Evolutionary conservation across 1,140 invertebrate genomes (phyloP).

Genomic region (Drosophila erecta): DNA sequence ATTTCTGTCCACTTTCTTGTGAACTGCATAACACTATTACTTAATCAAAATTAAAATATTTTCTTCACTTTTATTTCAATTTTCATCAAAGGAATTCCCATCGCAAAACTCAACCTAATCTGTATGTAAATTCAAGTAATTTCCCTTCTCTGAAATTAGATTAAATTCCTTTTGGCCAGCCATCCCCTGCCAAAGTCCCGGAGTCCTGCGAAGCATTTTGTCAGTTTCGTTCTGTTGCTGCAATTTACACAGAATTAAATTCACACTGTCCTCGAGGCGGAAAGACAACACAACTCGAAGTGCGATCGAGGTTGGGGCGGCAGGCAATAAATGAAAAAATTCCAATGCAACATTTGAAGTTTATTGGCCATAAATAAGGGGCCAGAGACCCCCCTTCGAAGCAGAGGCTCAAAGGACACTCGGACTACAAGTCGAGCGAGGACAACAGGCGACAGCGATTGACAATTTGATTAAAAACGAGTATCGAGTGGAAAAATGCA

Average conservation of each 20-base stretch:
- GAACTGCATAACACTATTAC: too few relatives aligned
- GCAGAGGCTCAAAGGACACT: conserved; percentile 41
- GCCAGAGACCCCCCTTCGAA: conserved; percentile 13
- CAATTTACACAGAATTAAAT: conserved; percentile 83
- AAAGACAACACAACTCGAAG: conserved; percentile 5
- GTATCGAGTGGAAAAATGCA: conserved; percentile 53
- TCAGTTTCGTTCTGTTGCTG: conserved; percentile 46
- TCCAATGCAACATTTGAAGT: conserved; percentile 80
- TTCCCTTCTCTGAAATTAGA: conserved; percentile 44
- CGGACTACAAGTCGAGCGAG: conserved; percentile 37
- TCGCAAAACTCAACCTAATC: conserved; percentile 29
- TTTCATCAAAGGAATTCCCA: conserved; percentile 30
- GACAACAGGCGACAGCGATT: conserved; percentile 68
- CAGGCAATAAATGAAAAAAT: conserved; percentile 78
- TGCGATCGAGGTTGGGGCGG: neutral
- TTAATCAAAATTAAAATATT: too few relatives aligned
- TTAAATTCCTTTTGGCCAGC: conserved; percentile 47
- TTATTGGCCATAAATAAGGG: conserved; percentile 84
- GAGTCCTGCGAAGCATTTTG: conserved; percentile 44
- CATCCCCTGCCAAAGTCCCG: neutral
- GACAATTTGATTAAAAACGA: conserved; percentile 83
- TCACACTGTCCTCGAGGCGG: conserved; percentile 66
- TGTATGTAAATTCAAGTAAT: conserved; percentile 56
- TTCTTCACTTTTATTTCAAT: neutral
- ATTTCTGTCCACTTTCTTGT: neutral